Percentiles rank a stretch among this genome's conserved stretches.
These are phyloP conservation scores for Loriculus beryllinus DNA, from an alignment of 2,797 vertebrate genomes.

Conservation along the genomic window DNA sequence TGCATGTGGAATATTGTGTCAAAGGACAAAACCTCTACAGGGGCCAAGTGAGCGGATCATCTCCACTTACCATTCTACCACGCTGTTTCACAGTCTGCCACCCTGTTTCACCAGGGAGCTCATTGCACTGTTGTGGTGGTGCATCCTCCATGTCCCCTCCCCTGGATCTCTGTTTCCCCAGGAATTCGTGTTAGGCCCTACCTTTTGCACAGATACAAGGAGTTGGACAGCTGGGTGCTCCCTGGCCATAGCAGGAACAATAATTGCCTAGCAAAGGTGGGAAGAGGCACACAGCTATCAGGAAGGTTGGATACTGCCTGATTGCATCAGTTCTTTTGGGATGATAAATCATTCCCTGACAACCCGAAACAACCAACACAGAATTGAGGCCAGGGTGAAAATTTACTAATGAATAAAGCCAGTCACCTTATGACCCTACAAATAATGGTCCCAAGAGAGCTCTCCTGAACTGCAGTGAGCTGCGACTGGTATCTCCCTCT, in stretches of 20 bases:
- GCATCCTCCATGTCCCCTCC: neutral
- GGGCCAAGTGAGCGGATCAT: neutral
- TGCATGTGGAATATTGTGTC: neutral
- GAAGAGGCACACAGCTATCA: neutral
- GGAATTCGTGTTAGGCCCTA: neutral
- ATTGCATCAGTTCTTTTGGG: neutral
- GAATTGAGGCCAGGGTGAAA: neutral
- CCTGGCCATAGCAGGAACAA: neutral
- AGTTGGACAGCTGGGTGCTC: neutral
- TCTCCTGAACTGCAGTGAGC: neutral
- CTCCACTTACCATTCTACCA: neutral
- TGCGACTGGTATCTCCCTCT: neutral
- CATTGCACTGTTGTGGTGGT: neutral
- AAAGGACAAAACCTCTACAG: neutral
- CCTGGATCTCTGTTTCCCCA: neutral
- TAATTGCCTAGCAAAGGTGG: neutral
- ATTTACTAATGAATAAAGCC: neutral
- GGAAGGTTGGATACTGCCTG: neutral
- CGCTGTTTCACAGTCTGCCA: neutral
- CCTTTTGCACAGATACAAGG: neutral
- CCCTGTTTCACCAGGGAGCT: neutral
- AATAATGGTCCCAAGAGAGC: neutral
- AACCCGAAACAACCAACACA: neutral
- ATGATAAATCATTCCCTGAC: neutral
- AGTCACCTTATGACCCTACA: neutral